Base-by-base conservation (phyloP, 2,113 vertebrate species). In the Perognathus longimembris region DNA sequence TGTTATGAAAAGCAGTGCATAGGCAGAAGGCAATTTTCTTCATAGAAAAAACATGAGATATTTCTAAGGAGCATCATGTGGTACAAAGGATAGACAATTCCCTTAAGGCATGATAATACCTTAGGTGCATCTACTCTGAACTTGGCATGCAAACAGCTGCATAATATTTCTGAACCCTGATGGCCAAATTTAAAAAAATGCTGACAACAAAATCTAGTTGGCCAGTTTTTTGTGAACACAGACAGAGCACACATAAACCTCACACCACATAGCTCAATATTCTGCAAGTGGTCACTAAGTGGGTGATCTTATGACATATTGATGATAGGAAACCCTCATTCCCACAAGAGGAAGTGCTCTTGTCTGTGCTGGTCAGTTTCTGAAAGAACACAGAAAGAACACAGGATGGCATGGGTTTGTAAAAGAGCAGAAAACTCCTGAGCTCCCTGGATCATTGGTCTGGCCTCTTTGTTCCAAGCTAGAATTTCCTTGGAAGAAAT, bases 171-270 rank as follows among this genome's bases (percentile, higher is more conserved):
- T 63, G 63, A 85, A 34, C 20, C 20, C 57, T 61, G 21, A 12
- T 85, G 63, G 24, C n/a, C 24, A 57, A 22, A 45, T 77, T 90
- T 71, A 71, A 80, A 80, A 61, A 96, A 94, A 91, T 15, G 7
- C 40, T 82, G 61, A 92, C 36, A 38, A 71, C 66, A 90, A 88
- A 87, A 63, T 14, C 67, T 42, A 54, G 36, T 30, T 63, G n/a
- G 45, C 45, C 78, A 80, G 77, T 88, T 90, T 50, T 36, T n/a
- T 85, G 70, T 88, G 34, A 88, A 17, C 17, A 54, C 1, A 15
- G 45, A 79, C 18, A 57, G 63, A 32, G 90, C n/a, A 4, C 85
- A 74, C 75, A 22, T 28, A 83, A 89, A 61, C 28, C 11, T 92
- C 57, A 59, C n/a, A 83, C 0, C 34, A 45, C 18, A 24, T 66